A percentile compares a stretch with the other conserved stretches of the same genome.
phyloP scores from a whole-genome alignment of 2,797 vertebrate genomes.

The Hippoglossus hippoglossus region DNA sequence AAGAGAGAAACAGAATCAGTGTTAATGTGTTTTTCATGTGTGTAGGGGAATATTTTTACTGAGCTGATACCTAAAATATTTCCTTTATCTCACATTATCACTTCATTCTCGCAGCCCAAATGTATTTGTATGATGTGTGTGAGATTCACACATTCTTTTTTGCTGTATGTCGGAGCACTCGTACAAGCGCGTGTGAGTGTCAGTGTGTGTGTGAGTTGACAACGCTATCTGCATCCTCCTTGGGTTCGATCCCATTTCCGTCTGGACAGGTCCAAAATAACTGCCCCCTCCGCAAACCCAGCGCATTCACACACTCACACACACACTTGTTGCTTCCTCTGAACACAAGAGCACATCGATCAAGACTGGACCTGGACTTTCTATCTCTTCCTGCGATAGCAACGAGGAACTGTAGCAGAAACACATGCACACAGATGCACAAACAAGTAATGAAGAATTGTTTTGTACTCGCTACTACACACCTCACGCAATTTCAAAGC shows the following conservation, averaged over 20 bases:
- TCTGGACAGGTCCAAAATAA: conserved; percentile 90
- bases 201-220: conserved; percentile 41
- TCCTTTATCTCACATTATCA: conserved; percentile 19
- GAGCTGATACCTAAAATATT: conserved; percentile 13
- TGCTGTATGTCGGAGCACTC: conserved; percentile 23
- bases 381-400: conserved; percentile 92
- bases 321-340: conserved; percentile 87
- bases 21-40: not conserved
- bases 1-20: not conserved
- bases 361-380: conserved; percentile 89
- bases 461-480: not conserved
- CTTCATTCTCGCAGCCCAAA: not conserved
- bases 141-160: conserved; percentile 13
- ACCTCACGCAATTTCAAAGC: not conserved
- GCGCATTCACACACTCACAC: conserved; percentile 48
- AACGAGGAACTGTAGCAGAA: conserved; percentile 50
- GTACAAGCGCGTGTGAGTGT: conserved; percentile 16
- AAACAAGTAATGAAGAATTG: conserved; percentile 26
- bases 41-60: conserved; percentile 7
- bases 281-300: conserved; percentile 75
- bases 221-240: conserved; percentile 91
- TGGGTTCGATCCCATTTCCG: conserved; percentile 90
- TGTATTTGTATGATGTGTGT: no score
- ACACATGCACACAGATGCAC: conserved; percentile 13
- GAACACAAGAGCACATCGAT: conserved; percentile 88